A percentile compares a stretch with the other conserved stretches of the same genome.
Evolutionary conservation across 2,797 vertebrate species (phyloP).

Genomic region (Rhinophrynus dorsalis): DNA sequence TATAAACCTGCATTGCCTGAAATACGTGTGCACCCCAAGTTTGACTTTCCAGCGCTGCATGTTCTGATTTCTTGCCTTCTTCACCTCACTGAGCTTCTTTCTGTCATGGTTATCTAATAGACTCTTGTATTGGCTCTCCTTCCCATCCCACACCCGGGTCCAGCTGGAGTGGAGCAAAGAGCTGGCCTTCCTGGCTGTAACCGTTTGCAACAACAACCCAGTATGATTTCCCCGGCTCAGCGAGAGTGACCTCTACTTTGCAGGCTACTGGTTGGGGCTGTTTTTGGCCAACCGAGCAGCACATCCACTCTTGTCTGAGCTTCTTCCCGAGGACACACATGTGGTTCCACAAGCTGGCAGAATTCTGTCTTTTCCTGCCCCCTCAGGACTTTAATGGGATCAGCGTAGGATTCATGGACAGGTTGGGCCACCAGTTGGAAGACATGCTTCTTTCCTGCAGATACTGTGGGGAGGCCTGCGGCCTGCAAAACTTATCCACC

Average conservation of each 20-base stretch:
- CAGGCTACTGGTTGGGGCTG: constrained; percentile 92
- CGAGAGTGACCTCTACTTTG: constrained; percentile 94
- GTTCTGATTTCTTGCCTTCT: constrained; percentile 90
- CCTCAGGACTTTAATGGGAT: constrained; percentile 95
- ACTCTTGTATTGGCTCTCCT: constrained; percentile 90
- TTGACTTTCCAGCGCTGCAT: constrained; percentile 78
- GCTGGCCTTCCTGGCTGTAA: constrained; percentile 89
- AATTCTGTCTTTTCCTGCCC: constrained; percentile 93
- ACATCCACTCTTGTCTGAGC: constrained; percentile 86
- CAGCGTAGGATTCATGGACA: constrained; percentile 94
- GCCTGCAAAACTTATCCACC: constrained; percentile 94
- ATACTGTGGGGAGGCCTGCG: constrained; percentile 91
- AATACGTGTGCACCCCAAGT: constrained; percentile 79
- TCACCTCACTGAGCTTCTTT: constrained; percentile 87
- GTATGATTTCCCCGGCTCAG: constrained; percentile 92
- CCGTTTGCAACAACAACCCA: constrained; percentile 97
- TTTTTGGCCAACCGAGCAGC: constrained; percentile 89
- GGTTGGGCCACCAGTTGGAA: constrained; percentile 93
- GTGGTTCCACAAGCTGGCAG: constrained; percentile 94
- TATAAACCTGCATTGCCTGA: constrained; percentile 86
- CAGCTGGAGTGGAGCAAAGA: constrained; percentile 94
- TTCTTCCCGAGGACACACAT: constrained; percentile 83
- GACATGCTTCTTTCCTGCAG: constrained; percentile 98
- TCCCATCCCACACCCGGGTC: constrained; percentile 90
- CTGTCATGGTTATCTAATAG: constrained; percentile 94